Evolutionary conservation across 1,140 invertebrate genomes (phyloP).

Genomic region (Steinernema khuongi): DNA sequence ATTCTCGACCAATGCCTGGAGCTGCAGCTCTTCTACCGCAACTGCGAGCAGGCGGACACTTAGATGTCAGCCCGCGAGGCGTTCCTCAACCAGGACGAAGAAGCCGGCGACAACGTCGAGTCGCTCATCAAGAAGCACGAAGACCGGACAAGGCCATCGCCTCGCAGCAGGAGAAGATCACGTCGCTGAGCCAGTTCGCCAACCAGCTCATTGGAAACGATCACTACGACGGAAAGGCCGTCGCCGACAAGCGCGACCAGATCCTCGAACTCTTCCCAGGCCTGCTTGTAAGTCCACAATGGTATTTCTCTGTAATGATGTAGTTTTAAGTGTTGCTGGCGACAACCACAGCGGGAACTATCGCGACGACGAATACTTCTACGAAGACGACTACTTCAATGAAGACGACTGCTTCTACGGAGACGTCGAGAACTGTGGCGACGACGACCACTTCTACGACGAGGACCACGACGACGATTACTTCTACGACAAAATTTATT

Average conservation of each 20-base stretch:
- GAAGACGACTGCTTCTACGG: too few relatives aligned
- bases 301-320: too few relatives aligned
- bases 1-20: constrained; percentile 95
- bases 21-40: constrained; percentile 83
- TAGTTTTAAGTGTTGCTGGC: too few relatives aligned
- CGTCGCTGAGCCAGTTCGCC: constrained; percentile 80
- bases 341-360: too few relatives aligned
- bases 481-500: too few relatives aligned
- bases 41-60: constrained; percentile 71
- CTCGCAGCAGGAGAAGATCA: constrained; percentile 93
- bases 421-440: too few relatives aligned
- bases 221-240: constrained; percentile 84
- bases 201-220: constrained; percentile 86
- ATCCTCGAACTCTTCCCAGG: too few relatives aligned
- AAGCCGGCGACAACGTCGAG: constrained; percentile 79
- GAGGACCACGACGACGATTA: too few relatives aligned
- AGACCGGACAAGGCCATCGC: constrained; percentile 99
- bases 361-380: too few relatives aligned
- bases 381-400: too few relatives aligned
- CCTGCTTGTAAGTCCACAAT: too few relatives aligned
- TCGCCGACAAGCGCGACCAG: constrained; percentile 83
- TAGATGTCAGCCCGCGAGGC: constrained; percentile 98
- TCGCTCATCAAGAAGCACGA: constrained; percentile 98
- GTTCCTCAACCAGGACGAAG: constrained; percentile 68
- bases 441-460: too few relatives aligned